These are phyloP conservation scores for Melitaea athalia DNA, from an alignment of 2,888 invertebrate species.

Conservation along the genomic window DNA sequence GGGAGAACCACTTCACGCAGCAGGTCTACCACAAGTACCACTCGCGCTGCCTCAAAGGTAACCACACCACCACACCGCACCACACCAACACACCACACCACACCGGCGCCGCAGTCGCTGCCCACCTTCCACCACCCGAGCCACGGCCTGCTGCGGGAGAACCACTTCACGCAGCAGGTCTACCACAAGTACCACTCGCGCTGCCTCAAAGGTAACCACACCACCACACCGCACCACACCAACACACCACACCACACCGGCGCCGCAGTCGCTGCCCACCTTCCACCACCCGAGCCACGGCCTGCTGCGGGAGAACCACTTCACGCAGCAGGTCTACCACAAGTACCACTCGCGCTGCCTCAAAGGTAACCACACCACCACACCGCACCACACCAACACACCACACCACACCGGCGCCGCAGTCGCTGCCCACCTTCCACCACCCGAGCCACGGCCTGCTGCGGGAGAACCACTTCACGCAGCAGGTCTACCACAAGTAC, in stretches of 20 bases:
- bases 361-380: slow-evolving; percentile 84
- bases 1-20: slow-evolving; percentile 98
- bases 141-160: slow-evolving; percentile 95
- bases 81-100: too few species aligned
- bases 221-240: too few species aligned
- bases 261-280: slow-evolving; percentile 91
- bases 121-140: slow-evolving; percentile 98
- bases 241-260: too few species aligned
- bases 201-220: slow-evolving; percentile 91
- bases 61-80: neutral
- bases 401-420: too few species aligned
- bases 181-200: slow-evolving; percentile 98
- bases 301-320: slow-evolving; percentile 96
- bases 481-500: slow-evolving; percentile 98
- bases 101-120: slow-evolving; percentile 90
- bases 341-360: slow-evolving; percentile 97
- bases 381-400: too few species aligned
- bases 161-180: slow-evolving; percentile 98
- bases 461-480: slow-evolving; percentile 98
- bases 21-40: slow-evolving; percentile 98
- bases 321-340: slow-evolving; percentile 98
- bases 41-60: slow-evolving; percentile 95
- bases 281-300: slow-evolving; percentile 99
- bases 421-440: slow-evolving; percentile 94
- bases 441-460: slow-evolving; percentile 98